Base-by-base conservation (phyloP, 2,797 vertebrate genomes). In the Danio jaintianensis region DNA sequence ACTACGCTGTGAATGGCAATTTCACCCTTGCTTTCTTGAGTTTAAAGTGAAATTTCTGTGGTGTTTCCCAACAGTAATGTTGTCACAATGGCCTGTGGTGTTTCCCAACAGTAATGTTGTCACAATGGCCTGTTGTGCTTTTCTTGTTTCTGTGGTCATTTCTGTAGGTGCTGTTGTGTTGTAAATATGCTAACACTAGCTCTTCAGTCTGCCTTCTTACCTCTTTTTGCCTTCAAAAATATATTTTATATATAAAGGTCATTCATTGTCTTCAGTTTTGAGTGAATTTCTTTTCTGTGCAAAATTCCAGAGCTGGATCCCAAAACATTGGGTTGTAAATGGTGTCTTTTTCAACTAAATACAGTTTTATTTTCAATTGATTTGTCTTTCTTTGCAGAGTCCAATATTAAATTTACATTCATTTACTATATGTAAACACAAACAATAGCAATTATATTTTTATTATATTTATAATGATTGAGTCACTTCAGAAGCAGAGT, bases 321-420 rank as follows among this genome's bases (percentile, higher is more conserved):
- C 50, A 64, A 16, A 58, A 59, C 67, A 45, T 71, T 40, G 67
- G 42, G 61, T 43, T 74, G 56, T 61, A 76, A 55, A 66, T 77
- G 74, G 61, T 40, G 11, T 64, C 56, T 20, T 80, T 82, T 68
- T 56, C 75, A 81, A 56, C 58, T 74, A 80, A 82, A 82, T 73
- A 79, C 63, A 78, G 61, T 77, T 85, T 72, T 75, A 80, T 77
- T 79, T 67, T 76, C 66, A 71, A 13, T 48, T 4, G 20, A 38
- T 20, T 67, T 38, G 75, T 67, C 75, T 68, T 61, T 58, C n/a
- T 53, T 2, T 70, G 16, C 36, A 43, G 1, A 29, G 7, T 43
- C 52, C 18, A 15, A 36, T 42, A 1, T 43, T 22, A 43, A 5
- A 18, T 40, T 40, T 42, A 4, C n/a, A 22, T 9, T 3, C 20